These are phyloP conservation scores for Hippocampus kuda DNA, from an alignment of 2,797 vertebrate species.

Conservation along the genomic window DNA sequence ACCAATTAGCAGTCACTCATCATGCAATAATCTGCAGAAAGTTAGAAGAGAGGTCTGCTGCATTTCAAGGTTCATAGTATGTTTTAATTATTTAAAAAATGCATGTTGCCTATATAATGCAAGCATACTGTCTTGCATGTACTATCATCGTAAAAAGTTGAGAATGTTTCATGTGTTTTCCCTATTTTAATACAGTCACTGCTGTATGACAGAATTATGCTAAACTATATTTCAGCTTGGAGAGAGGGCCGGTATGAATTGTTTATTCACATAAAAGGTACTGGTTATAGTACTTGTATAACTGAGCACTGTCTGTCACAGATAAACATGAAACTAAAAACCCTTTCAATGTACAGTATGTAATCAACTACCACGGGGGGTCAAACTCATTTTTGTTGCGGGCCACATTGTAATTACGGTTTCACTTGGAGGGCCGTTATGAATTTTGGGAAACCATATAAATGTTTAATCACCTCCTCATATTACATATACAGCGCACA, in stretches of 20 bases:
- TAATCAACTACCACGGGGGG: background rate
- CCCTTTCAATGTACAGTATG: background rate
- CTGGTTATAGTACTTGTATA: background rate
- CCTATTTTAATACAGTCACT: background rate
- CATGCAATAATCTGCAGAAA: constrained; percentile 14
- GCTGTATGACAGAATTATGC: background rate
- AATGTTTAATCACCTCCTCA: too few relatives aligned
- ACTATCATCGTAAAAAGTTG: background rate
- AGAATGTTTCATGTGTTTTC: background rate
- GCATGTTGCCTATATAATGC: background rate
- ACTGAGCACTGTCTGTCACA: background rate
- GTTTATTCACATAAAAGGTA: background rate
- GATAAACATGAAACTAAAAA: background rate
- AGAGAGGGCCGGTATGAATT: background rate
- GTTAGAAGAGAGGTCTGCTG: constrained; percentile 5
- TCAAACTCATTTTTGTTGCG: too few relatives aligned
- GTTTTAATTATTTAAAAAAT: background rate
- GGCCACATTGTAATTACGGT: too few relatives aligned
- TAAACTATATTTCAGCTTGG: background rate
- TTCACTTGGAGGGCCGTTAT: too few relatives aligned
- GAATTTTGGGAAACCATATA: too few relatives aligned
- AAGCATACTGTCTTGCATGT: background rate
- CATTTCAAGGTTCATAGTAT: background rate
- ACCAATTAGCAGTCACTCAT: constrained; percentile 23
- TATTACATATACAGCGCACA: too few relatives aligned